phyloP scores from a whole-genome alignment of 2,113 vertebrate species.

The Mystacornis crossleyi region DNA sequence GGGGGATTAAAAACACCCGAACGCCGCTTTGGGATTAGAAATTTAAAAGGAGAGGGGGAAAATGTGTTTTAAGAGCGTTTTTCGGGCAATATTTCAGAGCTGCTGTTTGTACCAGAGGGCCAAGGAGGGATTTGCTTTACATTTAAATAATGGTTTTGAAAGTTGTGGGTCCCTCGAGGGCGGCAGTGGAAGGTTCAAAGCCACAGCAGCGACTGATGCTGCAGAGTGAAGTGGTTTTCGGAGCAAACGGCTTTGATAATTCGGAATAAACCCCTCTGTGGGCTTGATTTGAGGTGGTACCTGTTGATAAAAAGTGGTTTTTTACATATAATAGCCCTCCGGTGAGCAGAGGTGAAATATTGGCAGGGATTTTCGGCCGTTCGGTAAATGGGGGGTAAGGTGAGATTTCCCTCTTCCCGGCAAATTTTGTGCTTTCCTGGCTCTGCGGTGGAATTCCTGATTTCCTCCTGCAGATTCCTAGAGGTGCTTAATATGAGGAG shows the following conservation, averaged over 20 bases:
- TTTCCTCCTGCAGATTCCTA: neutral
- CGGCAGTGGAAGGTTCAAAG: neutral
- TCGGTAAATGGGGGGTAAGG: neutral
- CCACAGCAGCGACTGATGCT: neutral
- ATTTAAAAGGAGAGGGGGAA: neutral
- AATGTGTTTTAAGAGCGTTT: neutral
- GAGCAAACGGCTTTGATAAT: neutral
- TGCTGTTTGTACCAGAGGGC: neutral
- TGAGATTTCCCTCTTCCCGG: neutral
- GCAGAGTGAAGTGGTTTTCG: neutral
- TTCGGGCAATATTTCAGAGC: neutral
- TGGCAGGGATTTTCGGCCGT: neutral
- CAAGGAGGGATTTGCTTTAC: neutral
- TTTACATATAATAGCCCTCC: neutral
- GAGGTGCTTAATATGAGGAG: fast-evolving
- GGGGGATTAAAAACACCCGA: neutral
- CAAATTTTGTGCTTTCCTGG: neutral
- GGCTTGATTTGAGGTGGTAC: neutral
- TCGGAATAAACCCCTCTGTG: neutral
- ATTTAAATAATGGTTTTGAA: neutral
- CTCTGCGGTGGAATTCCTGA: neutral
- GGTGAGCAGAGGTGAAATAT: neutral
- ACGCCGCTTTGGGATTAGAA: neutral
- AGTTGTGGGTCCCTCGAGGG: neutral
- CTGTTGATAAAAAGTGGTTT: neutral